Base-by-base conservation (phyloP, 2,797 vertebrate genomes). In the Phalloptychus januarius region DNA sequence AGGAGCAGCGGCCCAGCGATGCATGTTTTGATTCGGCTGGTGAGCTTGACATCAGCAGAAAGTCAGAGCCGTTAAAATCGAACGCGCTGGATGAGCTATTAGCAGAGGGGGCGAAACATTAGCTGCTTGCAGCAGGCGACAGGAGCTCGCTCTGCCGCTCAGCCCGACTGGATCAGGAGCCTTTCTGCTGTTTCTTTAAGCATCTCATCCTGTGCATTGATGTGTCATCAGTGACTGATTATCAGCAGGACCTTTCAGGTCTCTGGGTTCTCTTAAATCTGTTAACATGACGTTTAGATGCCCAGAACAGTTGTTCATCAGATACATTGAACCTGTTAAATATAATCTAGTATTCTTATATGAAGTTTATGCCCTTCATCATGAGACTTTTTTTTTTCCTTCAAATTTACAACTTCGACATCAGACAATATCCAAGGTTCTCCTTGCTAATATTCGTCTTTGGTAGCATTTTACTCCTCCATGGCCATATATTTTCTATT, bases 1-100 rank as follows among this genome's bases (percentile, higher is more conserved):
- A 74, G 58, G 77, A 80, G 76, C 69, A 36, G 76, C 15, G 63
- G 70, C 50, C 75, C 81, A 45, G 56, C 28, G 76, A 73, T 84
- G 82, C 65, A 69, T 38, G 81, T 85, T 83, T 48, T 85, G 85
- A 93, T 79, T 46, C 18, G 20, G 69, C 87, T 87, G 87, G 72
- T 0, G 8, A 76, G 83, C 89, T 82, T 86, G 82, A 86, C 89
- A 88, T 83, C 61, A 20, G 67, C 79, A 83, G 71, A 89, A 75
- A 81, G 79, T 82, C 65, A 81, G 87, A 73, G 82, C 86, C 85
- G 84, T 84, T 69, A 88, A 92, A 91, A 90, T 91, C n/a, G 63
- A 91, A 92, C 83, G 83, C 76, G 77, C 78, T 67, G 80, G 86
- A 50, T 72, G 84, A 87, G 83, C 72, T 77, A 85, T 85, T 89